These are phyloP conservation scores for Benitochromis conjunctus DNA, from an alignment of 2,113 vertebrate species.

Conservation along the genomic window DNA sequence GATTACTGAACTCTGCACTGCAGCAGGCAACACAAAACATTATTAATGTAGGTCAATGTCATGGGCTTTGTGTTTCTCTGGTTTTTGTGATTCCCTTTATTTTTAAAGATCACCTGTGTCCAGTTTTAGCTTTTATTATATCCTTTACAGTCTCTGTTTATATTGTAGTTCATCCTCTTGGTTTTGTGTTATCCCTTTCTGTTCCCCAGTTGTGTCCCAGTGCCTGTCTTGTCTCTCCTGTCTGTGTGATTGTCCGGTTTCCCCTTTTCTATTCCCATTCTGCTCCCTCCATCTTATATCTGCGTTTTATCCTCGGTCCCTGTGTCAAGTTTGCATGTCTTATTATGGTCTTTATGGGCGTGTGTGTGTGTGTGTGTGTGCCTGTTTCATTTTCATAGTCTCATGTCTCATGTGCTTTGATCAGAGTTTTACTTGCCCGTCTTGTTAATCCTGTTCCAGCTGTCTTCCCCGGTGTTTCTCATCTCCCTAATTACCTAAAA, in stretches of 20 bases:
- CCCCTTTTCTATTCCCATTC: not conserved
- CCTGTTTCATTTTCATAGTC: not conserved
- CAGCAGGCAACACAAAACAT: too few species aligned
- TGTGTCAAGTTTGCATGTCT: not conserved
- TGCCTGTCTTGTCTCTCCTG: too few species aligned
- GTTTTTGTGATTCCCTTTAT: too few species aligned
- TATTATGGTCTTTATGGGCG: not conserved
- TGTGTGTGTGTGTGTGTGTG: not conserved
- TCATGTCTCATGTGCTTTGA: not conserved
- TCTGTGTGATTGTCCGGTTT: not conserved
- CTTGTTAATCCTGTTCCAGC: not conserved
- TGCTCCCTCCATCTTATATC: not conserved
- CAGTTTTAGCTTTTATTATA: not conserved
- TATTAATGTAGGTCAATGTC: too few species aligned
- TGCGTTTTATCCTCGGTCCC: not conserved
- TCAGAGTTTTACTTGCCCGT: rapidly evolving
- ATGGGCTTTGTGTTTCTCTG: too few species aligned
- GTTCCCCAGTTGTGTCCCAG: too few species aligned
- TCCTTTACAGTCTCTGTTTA: not conserved
- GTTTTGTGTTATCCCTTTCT: too few species aligned
- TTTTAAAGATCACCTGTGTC: too few species aligned
- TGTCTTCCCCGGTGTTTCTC: not conserved
- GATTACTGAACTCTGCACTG: too few species aligned
- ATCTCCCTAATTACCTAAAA: not conserved
- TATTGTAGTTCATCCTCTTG: not conserved